These are phyloP conservation scores for Aurelia coerulea DNA, from an alignment of 30 jellyfish, hydroid and myxozoan species.

Conservation along the genomic window DNA sequence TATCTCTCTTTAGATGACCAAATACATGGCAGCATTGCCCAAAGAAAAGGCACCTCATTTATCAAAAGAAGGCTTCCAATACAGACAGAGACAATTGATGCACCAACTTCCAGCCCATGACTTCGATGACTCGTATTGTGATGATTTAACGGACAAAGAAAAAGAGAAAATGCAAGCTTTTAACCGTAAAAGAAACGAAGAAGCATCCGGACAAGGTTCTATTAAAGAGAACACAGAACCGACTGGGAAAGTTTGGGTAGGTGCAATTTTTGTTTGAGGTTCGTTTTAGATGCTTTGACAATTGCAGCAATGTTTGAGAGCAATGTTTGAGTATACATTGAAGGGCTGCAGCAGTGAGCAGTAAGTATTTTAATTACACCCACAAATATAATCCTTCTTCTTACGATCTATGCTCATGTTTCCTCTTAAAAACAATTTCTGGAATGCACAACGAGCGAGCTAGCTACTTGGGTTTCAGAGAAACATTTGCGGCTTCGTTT, in stretches of 20 bases:
- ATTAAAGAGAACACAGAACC: conserved; percentile 78
- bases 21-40: conserved; percentile 92
- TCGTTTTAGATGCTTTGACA: not conserved
- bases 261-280: not conserved
- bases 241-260: conserved; percentile 80
- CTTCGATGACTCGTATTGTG: conserved; percentile 81
- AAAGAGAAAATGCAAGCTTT: conserved; percentile 80
- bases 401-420: too few relatives aligned
- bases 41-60: conserved; percentile 92
- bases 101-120: conserved; percentile 97
- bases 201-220: conserved; percentile 97
- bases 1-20: conserved; percentile 55
- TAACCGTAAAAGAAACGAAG: conserved; percentile 83
- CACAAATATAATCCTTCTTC: too few relatives aligned
- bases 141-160: conserved; percentile 82
- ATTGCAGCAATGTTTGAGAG: not conserved
- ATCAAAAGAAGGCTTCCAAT: conserved; percentile 84
- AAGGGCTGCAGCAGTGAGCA: too few relatives aligned
- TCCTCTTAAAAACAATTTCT: too few relatives aligned
- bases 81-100: conserved; percentile 81
- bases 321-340: not conserved
- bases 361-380: too few relatives aligned
- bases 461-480: too few relatives aligned
- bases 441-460: too few relatives aligned
- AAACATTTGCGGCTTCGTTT: too few relatives aligned